Base-by-base conservation (phyloP, 1,140 invertebrate species). In the Drosophila hydei region DNA sequence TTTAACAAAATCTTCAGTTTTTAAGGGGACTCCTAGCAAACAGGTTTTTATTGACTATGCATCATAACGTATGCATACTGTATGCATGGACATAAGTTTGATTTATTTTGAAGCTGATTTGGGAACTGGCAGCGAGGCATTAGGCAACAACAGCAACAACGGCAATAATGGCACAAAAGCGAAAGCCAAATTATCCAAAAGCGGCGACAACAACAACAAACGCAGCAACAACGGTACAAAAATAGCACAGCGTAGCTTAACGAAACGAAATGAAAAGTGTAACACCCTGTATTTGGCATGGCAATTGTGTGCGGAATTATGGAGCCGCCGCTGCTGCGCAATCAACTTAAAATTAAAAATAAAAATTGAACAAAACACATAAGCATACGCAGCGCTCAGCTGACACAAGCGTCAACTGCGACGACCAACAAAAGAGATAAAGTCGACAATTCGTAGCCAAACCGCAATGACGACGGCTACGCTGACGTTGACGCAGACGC, bases 111-210 rank as follows among this genome's bases (percentile, higher is more conserved):
- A 65, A 77, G 62, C 80, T 77, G 69, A 51, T 63, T 63, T 61
- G 62, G 70, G 54, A 19, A 33, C 43, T 59, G 68, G 40, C 60
- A 55, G 18, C 40, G 48, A 62, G 71, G 60, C 70, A 74, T 85
- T 87, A 88, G 83, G 80, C 80, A 85, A 52, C n/a, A 56, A 14
- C 51, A 54, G 18, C 42, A 56, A 16, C 51, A 38, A 40, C 33
- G 19, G 18, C 51, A 61, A 71, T 65, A 71, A 87, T 87, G 77
- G 81, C 65, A 80, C 81, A 87, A 85, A 85, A 85, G 80, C 80
- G 80, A 85, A 85, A 85, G 81, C 81, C 65, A 85, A 85, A 87
- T 87, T 85, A 84, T 84, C 80, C 80, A 87, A 87, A 85, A 77
- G 59, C 64, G 80, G 59, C 64, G 80, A 69, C 56, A 73, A 79